phyloP scores from a whole-genome alignment of 1,140 invertebrate species.

The Saccostrea cuccullata region DNA sequence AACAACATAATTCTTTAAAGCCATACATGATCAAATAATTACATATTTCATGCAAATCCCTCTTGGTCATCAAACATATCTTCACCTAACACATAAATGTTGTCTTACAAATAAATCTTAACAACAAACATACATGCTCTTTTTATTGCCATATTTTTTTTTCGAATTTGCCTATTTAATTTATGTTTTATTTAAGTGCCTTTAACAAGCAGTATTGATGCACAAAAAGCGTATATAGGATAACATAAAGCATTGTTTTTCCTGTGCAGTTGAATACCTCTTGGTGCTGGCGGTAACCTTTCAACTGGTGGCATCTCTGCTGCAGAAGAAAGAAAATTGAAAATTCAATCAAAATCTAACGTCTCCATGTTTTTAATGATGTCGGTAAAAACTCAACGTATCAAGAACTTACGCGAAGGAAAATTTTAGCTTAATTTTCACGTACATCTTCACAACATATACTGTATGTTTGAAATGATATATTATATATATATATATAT shows the following conservation, averaged over 20 bases:
- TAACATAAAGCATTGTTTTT: neutral
- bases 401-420: no score
- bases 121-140: neutral
- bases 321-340: neutral
- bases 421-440: no score
- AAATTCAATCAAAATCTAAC: neutral
- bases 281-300: neutral
- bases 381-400: no score
- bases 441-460: no score
- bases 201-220: conserved; percentile 19
- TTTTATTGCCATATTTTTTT: neutral
- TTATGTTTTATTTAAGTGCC: neutral
- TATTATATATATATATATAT: no score
- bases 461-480: no score
- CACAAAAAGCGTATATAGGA: neutral
- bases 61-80: neutral
- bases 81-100: neutral
- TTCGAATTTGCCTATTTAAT: neutral
- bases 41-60: neutral
- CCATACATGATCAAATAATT: neutral
- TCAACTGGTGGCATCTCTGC: neutral
- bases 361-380: no score
- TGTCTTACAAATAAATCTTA: neutral
- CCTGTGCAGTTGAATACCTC: neutral
- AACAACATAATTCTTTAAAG: no score